Evolutionary conservation across 1,140 invertebrate genomes (phyloP), one percentile per base, ranked within the genome.

Genomic region (Drosophila leontia): DNA sequence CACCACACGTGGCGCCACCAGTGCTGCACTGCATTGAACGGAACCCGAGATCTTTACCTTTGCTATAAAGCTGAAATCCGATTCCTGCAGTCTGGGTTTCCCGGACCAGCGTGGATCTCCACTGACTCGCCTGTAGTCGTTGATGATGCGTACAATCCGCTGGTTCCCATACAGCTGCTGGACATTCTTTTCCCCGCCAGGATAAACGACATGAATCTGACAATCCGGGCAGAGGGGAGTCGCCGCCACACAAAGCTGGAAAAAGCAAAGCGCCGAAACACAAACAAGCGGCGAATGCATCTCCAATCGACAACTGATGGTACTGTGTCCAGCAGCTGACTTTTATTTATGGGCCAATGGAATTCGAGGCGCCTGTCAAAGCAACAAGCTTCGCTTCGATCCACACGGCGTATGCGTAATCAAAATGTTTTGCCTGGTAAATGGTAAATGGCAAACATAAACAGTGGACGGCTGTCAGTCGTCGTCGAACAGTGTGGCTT

Each of bases 371-470:
- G 82, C 75, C 77, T 85, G 82, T 87, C 83, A 86, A 86, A 87
- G 83, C 75, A 68, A 58, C 34, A 55, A 63, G 61, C 78, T 12
- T 44, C 41, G 70, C 64, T 60, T 64, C 55, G 68, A 42, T 48
- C 60, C 75, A 79, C 82, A 76, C 57, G 82, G 70, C 82, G 82
- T 82, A 82, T 86, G 83, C 82, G 79, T 82, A 86, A 82, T 87
- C 82, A 87, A 87, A 86, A 87, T 87, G 83, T 82, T 85, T 78
- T 85, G 82, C 79, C 62, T 75, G 57, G 15, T 72, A 82, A 85
- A 85, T 79, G 80, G 62, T 72, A 79, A 85, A 85, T 75, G 80
- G 62, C 76, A 85, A 87, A 82, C 82, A 85, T 82, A 71, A 85
- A 87, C 81, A 84, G 55, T 69, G 68, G 50, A 58, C 51, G 26